Evolutionary conservation across 2,113 vertebrate species (phyloP).

Genomic region (Picathartes gymnocephalus): DNA sequence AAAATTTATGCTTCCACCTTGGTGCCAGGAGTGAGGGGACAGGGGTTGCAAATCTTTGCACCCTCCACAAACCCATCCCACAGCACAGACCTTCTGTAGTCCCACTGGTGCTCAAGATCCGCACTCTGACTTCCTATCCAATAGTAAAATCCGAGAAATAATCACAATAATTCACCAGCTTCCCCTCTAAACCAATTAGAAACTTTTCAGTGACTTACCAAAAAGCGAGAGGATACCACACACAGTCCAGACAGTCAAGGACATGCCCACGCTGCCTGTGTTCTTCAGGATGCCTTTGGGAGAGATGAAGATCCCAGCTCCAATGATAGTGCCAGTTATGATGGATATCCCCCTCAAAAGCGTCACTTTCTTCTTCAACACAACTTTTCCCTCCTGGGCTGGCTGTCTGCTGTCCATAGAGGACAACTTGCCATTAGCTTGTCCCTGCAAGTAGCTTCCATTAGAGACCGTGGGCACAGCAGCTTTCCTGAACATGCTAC

Average conservation of each 20-base stretch:
- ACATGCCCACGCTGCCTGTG: constrained; percentile 92
- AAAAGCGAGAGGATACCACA: constrained; percentile 93
- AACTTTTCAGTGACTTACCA: constrained; percentile 79
- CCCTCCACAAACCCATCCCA: neutral
- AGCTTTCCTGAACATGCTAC: constrained; percentile 77
- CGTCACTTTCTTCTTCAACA: constrained; percentile 90
- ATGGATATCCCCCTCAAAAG: constrained; percentile 90
- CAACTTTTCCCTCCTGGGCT: constrained; percentile 69
- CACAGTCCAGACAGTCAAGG: constrained; percentile 85
- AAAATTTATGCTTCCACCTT: neutral
- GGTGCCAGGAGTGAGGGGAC: fast-evolving
- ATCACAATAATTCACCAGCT: neutral
- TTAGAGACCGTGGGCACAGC: constrained; percentile 53
- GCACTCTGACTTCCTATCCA: neutral
- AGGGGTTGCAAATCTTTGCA: neutral
- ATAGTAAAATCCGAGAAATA: constrained; percentile 2
- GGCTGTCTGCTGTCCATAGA: constrained; percentile 7
- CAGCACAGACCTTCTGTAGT: neutral
- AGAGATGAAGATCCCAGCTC: constrained; percentile 96
- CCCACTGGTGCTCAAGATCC: constrained; percentile 10
- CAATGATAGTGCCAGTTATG: constrained; percentile 94
- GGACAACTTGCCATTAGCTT: constrained; percentile 31
- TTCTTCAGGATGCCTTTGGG: constrained; percentile 92
- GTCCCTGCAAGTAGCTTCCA: constrained; percentile 52
- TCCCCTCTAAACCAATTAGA: constrained; percentile 31